phyloP scores from a whole-genome alignment of 2,113 vertebrate genomes.

The Aleadryas rufinucha region DNA sequence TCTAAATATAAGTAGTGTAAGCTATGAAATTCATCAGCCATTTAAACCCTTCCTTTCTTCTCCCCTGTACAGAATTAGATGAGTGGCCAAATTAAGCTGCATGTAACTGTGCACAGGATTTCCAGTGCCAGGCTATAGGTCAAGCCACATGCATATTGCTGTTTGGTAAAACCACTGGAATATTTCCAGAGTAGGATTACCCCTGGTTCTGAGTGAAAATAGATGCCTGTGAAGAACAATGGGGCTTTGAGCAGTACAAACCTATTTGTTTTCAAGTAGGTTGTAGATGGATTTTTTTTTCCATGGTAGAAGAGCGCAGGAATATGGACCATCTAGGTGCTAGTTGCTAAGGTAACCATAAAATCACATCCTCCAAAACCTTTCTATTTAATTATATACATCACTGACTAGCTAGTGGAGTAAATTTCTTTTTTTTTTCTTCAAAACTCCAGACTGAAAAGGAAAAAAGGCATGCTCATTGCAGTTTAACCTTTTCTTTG shows the following conservation, averaged over 20 bases:
- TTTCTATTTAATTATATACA: slow-evolving; percentile 49
- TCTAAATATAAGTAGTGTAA: background rate
- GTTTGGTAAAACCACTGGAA: background rate
- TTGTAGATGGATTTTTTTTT: background rate
- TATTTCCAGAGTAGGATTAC: background rate
- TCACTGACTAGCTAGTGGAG: background rate
- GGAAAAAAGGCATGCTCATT: background rate
- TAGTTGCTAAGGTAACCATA: slow-evolving; percentile 34
- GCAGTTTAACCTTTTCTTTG: background rate
- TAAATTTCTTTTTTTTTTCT: background rate
- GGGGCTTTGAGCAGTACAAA: background rate
- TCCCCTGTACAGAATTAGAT: background rate
- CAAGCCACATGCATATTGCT: background rate
- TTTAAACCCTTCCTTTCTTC: background rate
- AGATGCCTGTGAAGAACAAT: background rate
- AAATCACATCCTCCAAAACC: slow-evolving; percentile 19
- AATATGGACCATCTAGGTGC: slow-evolving; percentile 5
- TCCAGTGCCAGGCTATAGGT: background rate
- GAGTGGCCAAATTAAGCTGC: background rate
- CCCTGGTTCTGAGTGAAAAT: background rate
- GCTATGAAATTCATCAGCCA: background rate
- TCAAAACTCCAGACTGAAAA: background rate
- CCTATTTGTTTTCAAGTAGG: slow-evolving; percentile 6
- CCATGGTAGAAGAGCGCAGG: background rate
- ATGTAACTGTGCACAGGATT: background rate